Base-by-base conservation (phyloP, 2,888 invertebrate genomes). In the Willowsia nigromaculata region DNA sequence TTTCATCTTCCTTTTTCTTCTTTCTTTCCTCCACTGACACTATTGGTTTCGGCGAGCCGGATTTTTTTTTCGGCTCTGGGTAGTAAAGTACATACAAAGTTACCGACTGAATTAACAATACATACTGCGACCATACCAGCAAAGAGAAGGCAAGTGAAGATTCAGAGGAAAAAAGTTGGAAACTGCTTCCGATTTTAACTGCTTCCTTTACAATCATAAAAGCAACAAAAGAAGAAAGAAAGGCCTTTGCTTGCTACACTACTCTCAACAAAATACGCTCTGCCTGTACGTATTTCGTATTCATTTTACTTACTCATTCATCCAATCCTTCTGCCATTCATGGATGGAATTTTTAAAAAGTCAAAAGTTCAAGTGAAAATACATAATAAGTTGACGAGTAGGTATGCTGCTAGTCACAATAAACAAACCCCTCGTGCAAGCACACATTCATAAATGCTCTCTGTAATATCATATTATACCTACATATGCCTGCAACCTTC, bases 331-430 rank as follows among this genome's bases (percentile, higher is more conserved):
- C 74, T 22, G 71, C 47, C 84, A 88, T 84, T 90, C 91, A 91
- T 91, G 90, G 90, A 83, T 89, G 85, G 91, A 91, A 91, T 90
- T 90, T 90, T 74, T 90, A 90, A 91, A 90, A 89, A 89, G 89
- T 84, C 86, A 86, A 90, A 90, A 90, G 87, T 78, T 78, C 78
- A 78, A 56, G 53, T 37, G 53, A 47, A 78, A 78, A 78, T 78
- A 56, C 56, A 78, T 78, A 78, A 56, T 37, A 78, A 53, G 78
- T 27, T 53, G 33, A 53, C n/a, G 78, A 78, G 56, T 11, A 78
- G 56, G 78, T 78, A 56, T 33, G 78, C 78, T 56, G 0, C 37
- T 37, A 78, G 53, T 78, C 53, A 56, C 56, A 78, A 78, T 78
- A 78, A 78, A 78, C 78, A 78, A 78, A 56, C 27, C 50, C 50